Base-by-base conservation (phyloP, 2,797 vertebrate genomes). In the Cichlasoma orientale region DNA sequence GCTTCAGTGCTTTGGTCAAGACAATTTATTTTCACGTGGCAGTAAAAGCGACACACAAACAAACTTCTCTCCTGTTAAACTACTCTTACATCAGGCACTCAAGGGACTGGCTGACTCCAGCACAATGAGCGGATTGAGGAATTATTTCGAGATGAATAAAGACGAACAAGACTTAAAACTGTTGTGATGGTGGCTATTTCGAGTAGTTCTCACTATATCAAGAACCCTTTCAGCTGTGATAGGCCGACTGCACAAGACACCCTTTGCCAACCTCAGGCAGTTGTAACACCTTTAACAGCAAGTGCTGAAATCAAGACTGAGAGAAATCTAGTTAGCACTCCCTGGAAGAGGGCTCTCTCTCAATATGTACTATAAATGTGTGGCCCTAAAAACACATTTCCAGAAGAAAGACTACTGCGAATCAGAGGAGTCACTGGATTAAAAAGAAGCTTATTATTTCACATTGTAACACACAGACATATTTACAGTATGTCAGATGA, bases 251-350 rank as follows among this genome's bases (percentile, higher is more conserved):
- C 63, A 50, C 63, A 50, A 68, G 25, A 50, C 41, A 29, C 63
- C 10, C 41, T 50, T 29, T 3, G 14, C 27, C 63, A 68, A 68
- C 25, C 41, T 50, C 41, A 68, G 63, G 41, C 25, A 68, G 25
- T 50, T n/a, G 63, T 68, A 68, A 72, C 33, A 55, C 52, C 33
- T 72, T 36, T 27, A 72, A 72, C 53, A 41, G 21, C 4, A 38
- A 56, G 38, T 73, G 55, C 23, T 57, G 54, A 73, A 73, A 57
- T 21, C 10, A n/a, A 73, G 70, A 72, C 63, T 56, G 69, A 38
- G 21, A 56, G 53, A 56, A 68, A 50, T 68, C 41, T 68, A 68
- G 44, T 68, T 68, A 50, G 63, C 44, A 68, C 44, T 68, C 41
- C 25, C 41, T 13, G 63, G 29, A 68, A 68, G 25, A 68, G 18